Base-by-base conservation (phyloP, 2,113 vertebrate genomes). In the Bubo blakistoni region DNA sequence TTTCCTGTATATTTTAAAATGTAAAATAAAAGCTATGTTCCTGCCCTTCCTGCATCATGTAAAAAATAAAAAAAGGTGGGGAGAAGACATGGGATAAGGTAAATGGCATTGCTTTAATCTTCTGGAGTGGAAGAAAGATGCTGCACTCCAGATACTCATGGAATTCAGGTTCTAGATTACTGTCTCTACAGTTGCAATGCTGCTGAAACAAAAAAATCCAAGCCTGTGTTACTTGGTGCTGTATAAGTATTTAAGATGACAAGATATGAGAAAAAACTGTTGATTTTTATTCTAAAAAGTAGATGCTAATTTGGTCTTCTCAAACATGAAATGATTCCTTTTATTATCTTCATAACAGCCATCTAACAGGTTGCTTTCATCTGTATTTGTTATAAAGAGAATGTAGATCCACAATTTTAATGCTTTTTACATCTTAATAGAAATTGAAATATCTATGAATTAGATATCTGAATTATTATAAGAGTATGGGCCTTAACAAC, bases 41-140 rank as follows among this genome's bases (percentile, higher is more conserved):
- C 59, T 44, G 49, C 32, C 55, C 63, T 54, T 27, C 67, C 67
- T 61, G 40, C 21, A 86, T 21, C 10, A 42, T 27, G 34, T 32
- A 9, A 22, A 51, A 42, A 42, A 42, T 52, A 52, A 51, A 70
- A n/a, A 77, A 65, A 38, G 13, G 34, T 24, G 69, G 32, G 34
- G 44, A 11, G 6, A 25, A 88, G 44, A 46, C 16, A 46, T 17
- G 44, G 16, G 7, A 12, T 52, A 49, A 73, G 57, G 76, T 54
- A 77, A 70, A 89, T 36, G 9, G 51, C 54, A 51, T 67, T 29
- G 47, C 51, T 81, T 63, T 81, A 70, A 61, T 91, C 92, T 87
- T 96, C 79, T 92, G 92, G 95, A 91, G 55, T 95, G 90, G 54
- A 96, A 92, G 86, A 86, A 96, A 95, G 96, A 95, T 92, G 69